phyloP scores from a whole-genome alignment of 30 jellyfish, hydroid and myxozoan species.

The Rhopilema esculentum region DNA sequence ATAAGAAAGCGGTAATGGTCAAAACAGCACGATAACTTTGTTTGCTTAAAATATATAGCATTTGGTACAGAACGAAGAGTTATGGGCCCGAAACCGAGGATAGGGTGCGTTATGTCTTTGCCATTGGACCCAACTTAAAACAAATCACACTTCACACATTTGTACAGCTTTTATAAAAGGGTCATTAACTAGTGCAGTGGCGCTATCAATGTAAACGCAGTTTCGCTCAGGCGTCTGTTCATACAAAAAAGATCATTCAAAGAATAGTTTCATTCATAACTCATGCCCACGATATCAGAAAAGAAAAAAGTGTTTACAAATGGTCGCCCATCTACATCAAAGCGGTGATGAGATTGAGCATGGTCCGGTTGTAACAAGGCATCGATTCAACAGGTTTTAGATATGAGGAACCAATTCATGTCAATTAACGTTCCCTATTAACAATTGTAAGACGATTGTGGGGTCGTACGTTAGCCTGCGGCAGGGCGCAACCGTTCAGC shows the following conservation, averaged over 20 bases:
- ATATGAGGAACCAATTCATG: not conserved
- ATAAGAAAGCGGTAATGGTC: not conserved
- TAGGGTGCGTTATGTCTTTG: not conserved
- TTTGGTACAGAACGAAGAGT: too few relatives aligned
- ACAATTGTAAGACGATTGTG: not conserved
- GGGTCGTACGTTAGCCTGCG: slow-evolving; percentile 42
- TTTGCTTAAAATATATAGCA: not conserved
- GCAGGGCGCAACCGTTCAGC: slow-evolving; percentile 14
- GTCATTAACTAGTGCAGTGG: not conserved
- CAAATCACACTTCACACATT: not conserved
- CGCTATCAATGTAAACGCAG: not conserved
- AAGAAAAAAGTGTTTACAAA: slow-evolving; percentile 22
- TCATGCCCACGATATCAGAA: not conserved
- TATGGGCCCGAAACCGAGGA: not conserved
- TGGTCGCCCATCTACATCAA: not conserved
- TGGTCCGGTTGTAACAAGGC: not conserved
- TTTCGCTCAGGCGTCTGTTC: not conserved
- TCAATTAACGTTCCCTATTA: not conserved
- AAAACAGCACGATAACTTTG: not conserved
- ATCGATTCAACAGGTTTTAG: not conserved
- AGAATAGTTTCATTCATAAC: not conserved
- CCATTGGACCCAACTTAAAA: not conserved
- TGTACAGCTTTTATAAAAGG: not conserved
- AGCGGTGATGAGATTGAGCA: not conserved
- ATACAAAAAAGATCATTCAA: not conserved